Evolutionary conservation across 2,888 invertebrate species (phyloP).

Genomic region (Antitype chi): DNA sequence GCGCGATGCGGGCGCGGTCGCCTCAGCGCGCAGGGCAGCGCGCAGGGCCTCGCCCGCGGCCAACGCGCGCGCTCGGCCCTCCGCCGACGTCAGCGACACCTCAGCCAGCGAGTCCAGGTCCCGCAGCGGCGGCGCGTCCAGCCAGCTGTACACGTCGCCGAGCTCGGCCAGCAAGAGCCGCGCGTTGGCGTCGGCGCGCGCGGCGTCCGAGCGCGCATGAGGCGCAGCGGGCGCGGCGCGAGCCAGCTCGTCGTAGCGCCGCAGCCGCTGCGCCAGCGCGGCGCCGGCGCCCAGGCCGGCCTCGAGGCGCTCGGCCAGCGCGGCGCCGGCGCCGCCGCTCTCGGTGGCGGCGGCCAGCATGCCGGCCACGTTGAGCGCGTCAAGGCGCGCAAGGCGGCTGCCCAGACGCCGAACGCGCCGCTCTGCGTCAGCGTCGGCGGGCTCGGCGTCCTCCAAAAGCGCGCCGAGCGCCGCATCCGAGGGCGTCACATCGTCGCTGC

Average conservation of each 20-base stretch:
- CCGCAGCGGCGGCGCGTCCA: slow-evolving; percentile 81
- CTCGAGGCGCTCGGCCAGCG: slow-evolving; percentile 91
- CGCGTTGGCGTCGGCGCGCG: slow-evolving; percentile 95
- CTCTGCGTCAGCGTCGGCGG: slow-evolving; percentile 66
- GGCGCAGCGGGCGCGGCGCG: slow-evolving; percentile 85
- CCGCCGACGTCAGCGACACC: slow-evolving; percentile 75
- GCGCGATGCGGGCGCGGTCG: slow-evolving; percentile 68
- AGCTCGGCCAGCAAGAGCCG: slow-evolving; percentile 95
- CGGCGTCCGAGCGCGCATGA: slow-evolving; percentile 82
- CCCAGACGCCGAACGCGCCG: slow-evolving; percentile 91
- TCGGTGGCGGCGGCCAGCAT: slow-evolving; percentile 92
- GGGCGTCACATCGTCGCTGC: slow-evolving; percentile 95
- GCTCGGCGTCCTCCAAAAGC: slow-evolving; percentile 90
- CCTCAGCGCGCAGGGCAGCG: slow-evolving; percentile 70
- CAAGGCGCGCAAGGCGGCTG: slow-evolving; percentile 94
- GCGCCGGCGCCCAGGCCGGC: slow-evolving; percentile 88
- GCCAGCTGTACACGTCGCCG: slow-evolving; percentile 89
- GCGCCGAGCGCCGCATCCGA: slow-evolving; percentile 92
- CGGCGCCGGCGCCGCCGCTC: slow-evolving; percentile 95
- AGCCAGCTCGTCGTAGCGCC: slow-evolving; percentile 91
- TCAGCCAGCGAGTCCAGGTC: slow-evolving; percentile 80
- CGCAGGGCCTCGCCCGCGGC: slow-evolving; percentile 74
- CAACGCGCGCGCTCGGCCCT: slow-evolving; percentile 81
- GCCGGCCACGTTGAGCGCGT: slow-evolving; percentile 94
- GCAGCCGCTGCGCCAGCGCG: slow-evolving; percentile 84